phyloP scores from a whole-genome alignment of 2,888 invertebrate species.

The Napeogenes inachia region DNA sequence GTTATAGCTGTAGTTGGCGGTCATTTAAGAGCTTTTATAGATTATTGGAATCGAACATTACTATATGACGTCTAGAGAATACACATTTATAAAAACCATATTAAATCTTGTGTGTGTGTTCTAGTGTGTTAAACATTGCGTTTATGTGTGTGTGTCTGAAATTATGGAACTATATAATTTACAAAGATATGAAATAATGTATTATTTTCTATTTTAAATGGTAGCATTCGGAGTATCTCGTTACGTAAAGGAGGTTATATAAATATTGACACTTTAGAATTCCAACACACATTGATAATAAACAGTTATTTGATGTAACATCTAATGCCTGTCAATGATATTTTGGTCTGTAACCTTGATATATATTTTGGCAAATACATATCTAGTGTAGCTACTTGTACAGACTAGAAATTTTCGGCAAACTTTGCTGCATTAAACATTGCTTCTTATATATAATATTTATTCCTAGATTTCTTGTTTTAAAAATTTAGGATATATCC shows the following conservation, averaged over 20 bases:
- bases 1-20: slow-evolving; percentile 7
- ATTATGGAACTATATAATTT: no score
- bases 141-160: no score
- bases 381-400: background rate
- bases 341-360: slow-evolving; percentile 4
- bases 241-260: background rate
- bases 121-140: no score
- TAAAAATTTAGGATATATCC: background rate
- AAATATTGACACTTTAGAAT: background rate
- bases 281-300: background rate
- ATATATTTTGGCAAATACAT: background rate
- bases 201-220: background rate
- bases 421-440: background rate
- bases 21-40: slow-evolving; percentile 15
- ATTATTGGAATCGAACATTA: slow-evolving; percentile 12
- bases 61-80: background rate
- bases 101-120: no score
- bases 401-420: background rate
- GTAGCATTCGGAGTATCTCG: background rate
- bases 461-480: background rate
- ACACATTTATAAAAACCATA: no score
- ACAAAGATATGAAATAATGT: no score
- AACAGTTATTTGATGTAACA: slow-evolving; percentile 3
- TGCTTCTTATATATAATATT: background rate
- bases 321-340: slow-evolving; percentile 2